Conservation (phyloP, 2,888 invertebrate genomes). For the Ischnus inquisitorius region DNA sequence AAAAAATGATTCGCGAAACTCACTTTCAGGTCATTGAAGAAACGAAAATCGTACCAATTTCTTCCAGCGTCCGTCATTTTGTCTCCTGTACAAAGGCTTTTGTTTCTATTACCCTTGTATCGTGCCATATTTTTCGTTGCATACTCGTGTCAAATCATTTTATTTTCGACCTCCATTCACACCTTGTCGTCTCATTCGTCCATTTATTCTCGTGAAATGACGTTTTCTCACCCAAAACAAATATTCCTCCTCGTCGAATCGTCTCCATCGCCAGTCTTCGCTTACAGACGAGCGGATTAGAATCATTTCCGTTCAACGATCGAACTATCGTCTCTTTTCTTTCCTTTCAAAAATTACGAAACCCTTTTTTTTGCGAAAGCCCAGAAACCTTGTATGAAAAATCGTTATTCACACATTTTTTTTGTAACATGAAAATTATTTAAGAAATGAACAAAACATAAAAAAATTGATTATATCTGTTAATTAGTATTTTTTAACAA, state of each 20-base stretch:
- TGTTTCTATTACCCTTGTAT: slow-evolving; percentile 55
- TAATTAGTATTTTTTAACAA: no score
- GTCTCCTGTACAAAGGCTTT: slow-evolving; percentile 74
- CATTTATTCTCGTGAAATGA: slow-evolving; percentile 66
- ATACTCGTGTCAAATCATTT: slow-evolving; percentile 48
- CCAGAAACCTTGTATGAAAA: slow-evolving; percentile 2
- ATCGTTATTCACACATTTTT: neutral
- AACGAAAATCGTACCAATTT: slow-evolving; percentile 54
- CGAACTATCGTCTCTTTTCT: neutral
- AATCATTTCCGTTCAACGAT: neutral
- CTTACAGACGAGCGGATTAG: neutral
- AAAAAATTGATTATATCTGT: no score
- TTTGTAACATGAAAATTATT: no score
- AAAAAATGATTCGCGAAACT: slow-evolving; percentile 57
- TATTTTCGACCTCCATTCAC: slow-evolving; percentile 52
- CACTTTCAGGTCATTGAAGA: slow-evolving; percentile 79
- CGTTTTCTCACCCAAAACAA: slow-evolving; percentile 66
- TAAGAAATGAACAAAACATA: no score
- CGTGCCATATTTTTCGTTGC: slow-evolving; percentile 60
- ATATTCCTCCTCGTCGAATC: slow-evolving; percentile 46
- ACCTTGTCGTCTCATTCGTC: slow-evolving; percentile 62
- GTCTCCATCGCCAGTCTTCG: slow-evolving; percentile 35
- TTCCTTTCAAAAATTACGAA: neutral
- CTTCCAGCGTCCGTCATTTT: slow-evolving; percentile 73
- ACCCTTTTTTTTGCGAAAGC: neutral